Conservation (phyloP, 2,888 invertebrate species). For the Parapristionchus giblindavisi region DNA sequence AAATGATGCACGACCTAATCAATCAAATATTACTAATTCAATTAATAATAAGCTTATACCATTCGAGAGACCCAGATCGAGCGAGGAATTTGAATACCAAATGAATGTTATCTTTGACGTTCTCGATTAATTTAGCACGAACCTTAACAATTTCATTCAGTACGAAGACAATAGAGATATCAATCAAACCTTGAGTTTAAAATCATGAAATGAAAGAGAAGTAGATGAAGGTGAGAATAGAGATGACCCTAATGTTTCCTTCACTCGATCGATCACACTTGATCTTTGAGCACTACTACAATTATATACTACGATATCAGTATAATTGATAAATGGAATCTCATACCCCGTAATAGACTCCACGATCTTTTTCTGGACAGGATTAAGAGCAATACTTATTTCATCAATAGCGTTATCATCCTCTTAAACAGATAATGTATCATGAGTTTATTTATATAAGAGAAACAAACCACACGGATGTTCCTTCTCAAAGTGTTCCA, state of each 20-base stretch:
- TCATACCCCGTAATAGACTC: no score
- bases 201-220: neutral
- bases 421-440: no score
- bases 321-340: no score
- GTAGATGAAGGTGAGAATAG: neutral
- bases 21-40: neutral
- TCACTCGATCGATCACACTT: neutral
- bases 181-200: neutral
- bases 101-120: neutral
- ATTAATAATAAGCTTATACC: neutral
- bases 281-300: no score
- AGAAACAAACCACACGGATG: neutral
- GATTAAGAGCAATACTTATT: neutral
- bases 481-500: constrained; percentile 16
- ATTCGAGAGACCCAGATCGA: constrained; percentile 5
- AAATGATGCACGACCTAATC: constrained; percentile 8
- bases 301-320: no score
- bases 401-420: neutral
- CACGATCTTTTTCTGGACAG: constrained; percentile 13
- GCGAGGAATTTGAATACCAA: constrained; percentile 20
- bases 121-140: constrained; percentile 3
- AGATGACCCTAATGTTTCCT: neutral
- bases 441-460: no score
- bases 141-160: neutral
- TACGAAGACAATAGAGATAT: neutral